Conservation (phyloP, 2,888 invertebrate genomes). For the Mesoligia furuncula region DNA sequence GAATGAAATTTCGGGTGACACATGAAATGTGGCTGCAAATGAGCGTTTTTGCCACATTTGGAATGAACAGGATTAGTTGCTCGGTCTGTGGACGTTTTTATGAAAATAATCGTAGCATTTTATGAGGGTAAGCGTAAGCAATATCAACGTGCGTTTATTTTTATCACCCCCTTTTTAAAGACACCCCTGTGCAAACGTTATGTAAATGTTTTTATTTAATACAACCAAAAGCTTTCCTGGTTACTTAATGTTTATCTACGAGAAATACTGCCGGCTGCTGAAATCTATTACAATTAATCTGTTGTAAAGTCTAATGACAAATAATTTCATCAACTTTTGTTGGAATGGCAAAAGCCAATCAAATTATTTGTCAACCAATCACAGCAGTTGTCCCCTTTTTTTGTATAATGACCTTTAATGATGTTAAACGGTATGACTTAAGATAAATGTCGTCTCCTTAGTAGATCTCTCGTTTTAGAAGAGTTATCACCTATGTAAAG, state of each 20-base stretch:
- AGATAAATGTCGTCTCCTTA: background rate
- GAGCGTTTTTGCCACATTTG: constrained; percentile 49
- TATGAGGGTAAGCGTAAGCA: constrained; percentile 12
- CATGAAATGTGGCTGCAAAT: constrained; percentile 49
- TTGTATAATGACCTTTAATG: background rate
- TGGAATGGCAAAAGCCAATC: background rate
- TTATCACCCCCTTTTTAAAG: constrained; percentile 31
- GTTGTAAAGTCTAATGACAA: background rate
- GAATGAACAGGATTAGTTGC: constrained; percentile 45
- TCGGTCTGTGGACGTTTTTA: constrained; percentile 31
- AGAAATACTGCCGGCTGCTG: background rate
- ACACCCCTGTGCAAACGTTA: constrained; percentile 18
- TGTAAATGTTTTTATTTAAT: constrained; percentile 35
- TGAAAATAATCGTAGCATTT: constrained; percentile 32
- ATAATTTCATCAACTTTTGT: background rate
- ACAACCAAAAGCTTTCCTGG: background rate
- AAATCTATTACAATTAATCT: background rate
- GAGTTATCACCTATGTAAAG: background rate
- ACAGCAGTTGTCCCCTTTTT: background rate
- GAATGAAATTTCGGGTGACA: constrained; percentile 51
- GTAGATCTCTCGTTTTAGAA: background rate
- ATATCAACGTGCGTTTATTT: constrained; percentile 44
- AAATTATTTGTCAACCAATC: background rate
- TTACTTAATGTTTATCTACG: background rate
- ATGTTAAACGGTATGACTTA: background rate